Base-by-base conservation (phyloP, 2,888 invertebrate genomes). In the Drosophila paracracens region DNA sequence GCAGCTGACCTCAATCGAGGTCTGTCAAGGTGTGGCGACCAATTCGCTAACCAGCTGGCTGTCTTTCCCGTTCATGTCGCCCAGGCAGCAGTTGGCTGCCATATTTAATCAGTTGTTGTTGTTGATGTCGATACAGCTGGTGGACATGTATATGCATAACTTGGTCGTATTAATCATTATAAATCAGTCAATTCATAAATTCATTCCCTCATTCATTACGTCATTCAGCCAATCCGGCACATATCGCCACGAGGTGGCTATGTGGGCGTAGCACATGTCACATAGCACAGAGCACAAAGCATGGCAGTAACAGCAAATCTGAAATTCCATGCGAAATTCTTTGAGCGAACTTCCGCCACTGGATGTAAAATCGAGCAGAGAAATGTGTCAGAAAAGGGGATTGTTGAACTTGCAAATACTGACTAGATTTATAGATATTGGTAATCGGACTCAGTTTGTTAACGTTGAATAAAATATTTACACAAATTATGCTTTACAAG, bases 121-220 rank as follows among this genome's bases (percentile, higher is more conserved):
- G 82, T 74, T 56, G 62, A 5, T 50, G 13, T 16, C 8, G 67
- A 51, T 69, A 66, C 64, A 67, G 65, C 66, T 79, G 74, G 72
- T 54, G 67, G 82, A 40, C 57, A 31, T 21, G 43, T n/a, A 51
- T 48, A 16, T 10, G 69, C 89, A 84, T 71, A 85, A 67, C 74
- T 86, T 75, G 79, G 74, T 33, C 74, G 66, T 87, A 85, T 90
- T 89, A 86, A 85, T 85, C 85, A 85, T 83, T 86, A 85, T 85
- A 90, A 85, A 85, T 85, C 85, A 90, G 83, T 74, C 83, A 62
- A 75, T 86, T 83, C 83, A 83, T 75, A 75, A 79, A 74, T 60
- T 66, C 59, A 67, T 51, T 53, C 48, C 60, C 35, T 59, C 59
- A 61, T 60, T 67, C 62, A 60, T 27, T 69, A 65, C 50, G 48